Conservation (phyloP, 2,888 invertebrate species). For the Epirrita christyi region DNA sequence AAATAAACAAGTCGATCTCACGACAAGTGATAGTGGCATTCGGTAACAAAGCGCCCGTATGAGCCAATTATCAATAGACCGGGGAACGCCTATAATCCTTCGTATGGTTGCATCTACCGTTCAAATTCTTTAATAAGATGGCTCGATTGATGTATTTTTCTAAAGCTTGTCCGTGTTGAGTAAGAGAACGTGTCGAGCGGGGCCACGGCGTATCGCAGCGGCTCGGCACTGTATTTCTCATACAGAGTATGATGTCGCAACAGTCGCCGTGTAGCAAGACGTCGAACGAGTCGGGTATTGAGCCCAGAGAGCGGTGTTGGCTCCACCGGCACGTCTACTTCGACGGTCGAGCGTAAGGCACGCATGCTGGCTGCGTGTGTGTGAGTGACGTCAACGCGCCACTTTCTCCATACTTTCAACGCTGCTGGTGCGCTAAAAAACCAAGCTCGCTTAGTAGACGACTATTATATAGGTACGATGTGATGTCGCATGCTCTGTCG, state of each 20-base stretch:
- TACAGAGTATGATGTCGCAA: conserved; percentile 68
- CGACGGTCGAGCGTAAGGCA: conserved; percentile 48
- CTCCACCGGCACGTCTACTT: conserved; percentile 34
- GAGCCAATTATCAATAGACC: conserved; percentile 60
- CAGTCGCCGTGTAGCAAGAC: conserved; percentile 66
- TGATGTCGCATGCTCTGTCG: conserved; percentile 73
- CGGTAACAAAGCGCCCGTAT: conserved; percentile 65
- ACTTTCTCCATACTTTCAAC: conserved; percentile 85
- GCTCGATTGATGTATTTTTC: conserved; percentile 48
- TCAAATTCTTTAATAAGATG: conserved; percentile 33
- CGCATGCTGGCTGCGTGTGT: conserved; percentile 72
- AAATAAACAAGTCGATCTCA: conserved; percentile 40
- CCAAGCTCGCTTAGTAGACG: conserved; percentile 70
- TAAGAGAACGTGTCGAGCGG: conserved; percentile 80
- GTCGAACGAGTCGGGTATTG: conserved; percentile 53
- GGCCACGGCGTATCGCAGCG: conserved; percentile 73
- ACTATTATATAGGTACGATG: conserved; percentile 72
- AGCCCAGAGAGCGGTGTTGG: conserved; percentile 66
- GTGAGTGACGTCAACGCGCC: conserved; percentile 82
- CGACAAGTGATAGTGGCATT: conserved; percentile 56
- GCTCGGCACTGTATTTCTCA: conserved; percentile 70
- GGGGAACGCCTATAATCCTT: conserved; percentile 57
- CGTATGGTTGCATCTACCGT: conserved; percentile 41
- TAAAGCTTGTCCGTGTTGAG: conserved; percentile 60
- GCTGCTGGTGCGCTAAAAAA: conserved; percentile 81